Evolutionary conservation across 2,113 vertebrate genomes (phyloP).

Genomic region (Gulo gulo): DNA sequence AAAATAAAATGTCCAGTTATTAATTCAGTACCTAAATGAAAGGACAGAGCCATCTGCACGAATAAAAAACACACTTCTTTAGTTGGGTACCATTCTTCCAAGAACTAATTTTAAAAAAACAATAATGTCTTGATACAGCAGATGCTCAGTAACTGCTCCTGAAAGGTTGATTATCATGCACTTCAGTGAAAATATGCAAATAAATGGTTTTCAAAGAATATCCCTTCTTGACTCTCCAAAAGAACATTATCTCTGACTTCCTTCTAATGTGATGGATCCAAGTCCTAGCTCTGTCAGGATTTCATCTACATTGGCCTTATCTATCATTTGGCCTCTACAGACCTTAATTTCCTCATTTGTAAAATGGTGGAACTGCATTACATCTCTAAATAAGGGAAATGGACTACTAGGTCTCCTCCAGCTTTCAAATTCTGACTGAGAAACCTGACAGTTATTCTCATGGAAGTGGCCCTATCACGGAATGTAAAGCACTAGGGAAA

Average conservation of each 20-base stretch:
- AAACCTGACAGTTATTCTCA: neutral
- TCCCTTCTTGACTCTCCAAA: neutral
- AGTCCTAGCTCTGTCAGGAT: neutral
- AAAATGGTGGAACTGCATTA: neutral
- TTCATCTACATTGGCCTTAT: neutral
- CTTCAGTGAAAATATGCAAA: constrained; percentile 29
- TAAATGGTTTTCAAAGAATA: neutral
- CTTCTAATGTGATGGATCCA: neutral
- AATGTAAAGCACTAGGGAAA: neutral
- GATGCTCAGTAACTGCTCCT: neutral
- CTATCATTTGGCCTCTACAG: neutral
- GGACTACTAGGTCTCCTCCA: neutral
- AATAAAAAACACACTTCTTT: constrained; percentile 8
- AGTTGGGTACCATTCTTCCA: neutral
- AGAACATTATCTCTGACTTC: neutral
- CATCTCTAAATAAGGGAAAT: neutral
- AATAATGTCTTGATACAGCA: neutral
- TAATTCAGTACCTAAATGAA: constrained; percentile 46
- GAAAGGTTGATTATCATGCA: neutral
- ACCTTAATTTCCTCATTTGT: neutral
- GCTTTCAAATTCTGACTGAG: constrained; percentile 16
- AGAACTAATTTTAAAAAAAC: constrained; percentile 29
- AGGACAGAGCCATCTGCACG: constrained; percentile 21
- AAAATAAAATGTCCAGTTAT: constrained; percentile 45
- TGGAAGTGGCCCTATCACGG: neutral